These are phyloP conservation scores for Ctena decussata DNA, from an alignment of 2,888 invertebrate species.

Conservation along the genomic window DNA sequence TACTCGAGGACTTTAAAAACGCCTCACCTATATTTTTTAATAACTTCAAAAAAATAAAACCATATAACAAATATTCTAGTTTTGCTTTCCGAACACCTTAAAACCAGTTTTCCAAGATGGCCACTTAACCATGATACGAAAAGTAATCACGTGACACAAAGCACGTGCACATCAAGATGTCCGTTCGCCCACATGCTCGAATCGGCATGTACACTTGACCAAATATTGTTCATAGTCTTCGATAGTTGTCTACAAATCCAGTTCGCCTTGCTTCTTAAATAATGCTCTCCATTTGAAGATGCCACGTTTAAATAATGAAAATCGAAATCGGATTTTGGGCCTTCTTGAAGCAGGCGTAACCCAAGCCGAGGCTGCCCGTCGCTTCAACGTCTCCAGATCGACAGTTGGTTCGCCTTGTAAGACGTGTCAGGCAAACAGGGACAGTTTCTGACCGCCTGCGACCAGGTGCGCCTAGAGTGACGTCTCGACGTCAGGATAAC, in stretches of 20 bases:
- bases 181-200: background rate
- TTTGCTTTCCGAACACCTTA: background rate
- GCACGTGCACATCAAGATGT: no score
- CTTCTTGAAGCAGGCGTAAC: background rate
- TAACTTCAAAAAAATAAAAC: background rate
- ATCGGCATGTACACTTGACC: background rate
- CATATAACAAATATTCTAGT: no score
- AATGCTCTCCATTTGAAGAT: background rate
- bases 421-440: background rate
- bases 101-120: background rate
- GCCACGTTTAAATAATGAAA: background rate
- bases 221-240: background rate
- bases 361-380: background rate
- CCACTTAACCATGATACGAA: background rate
- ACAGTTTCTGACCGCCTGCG: background rate
- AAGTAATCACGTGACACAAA: background rate
- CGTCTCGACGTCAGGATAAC: background rate
- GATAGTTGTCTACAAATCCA: background rate
- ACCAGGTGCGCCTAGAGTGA: no score
- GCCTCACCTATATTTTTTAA: background rate
- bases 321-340: background rate
- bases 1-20: background rate
- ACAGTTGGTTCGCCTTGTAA: background rate
- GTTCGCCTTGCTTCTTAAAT: background rate
- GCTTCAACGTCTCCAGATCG: background rate